phyloP scores from a whole-genome alignment of 2,797 vertebrate species.

The Buceros bicornis region DNA sequence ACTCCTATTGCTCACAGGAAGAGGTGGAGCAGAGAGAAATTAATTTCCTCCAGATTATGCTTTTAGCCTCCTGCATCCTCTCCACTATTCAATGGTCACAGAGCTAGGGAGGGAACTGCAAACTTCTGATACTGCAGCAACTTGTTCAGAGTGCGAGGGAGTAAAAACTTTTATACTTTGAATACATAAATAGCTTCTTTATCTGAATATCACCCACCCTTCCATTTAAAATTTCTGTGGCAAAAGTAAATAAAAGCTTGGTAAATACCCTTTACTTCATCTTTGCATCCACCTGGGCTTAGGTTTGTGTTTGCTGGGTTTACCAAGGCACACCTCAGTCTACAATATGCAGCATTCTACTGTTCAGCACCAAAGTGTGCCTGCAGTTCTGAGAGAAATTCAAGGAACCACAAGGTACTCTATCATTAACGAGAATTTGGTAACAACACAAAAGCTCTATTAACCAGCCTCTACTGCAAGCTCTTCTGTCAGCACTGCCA shows the following conservation, averaged over 20 bases:
- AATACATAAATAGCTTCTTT: neutral
- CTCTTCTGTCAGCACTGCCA: neutral
- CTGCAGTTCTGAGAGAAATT: neutral
- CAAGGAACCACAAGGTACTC: neutral
- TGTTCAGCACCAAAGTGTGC: neutral
- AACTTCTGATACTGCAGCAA: conserved; percentile 1
- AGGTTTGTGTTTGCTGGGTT: neutral
- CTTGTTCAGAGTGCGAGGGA: neutral
- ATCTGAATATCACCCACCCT: neutral
- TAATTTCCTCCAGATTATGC: conserved; percentile 17
- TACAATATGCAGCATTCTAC: neutral
- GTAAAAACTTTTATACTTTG: neutral
- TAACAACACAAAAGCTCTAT: neutral
- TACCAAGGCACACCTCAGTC: neutral
- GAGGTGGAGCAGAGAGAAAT: conserved; percentile 47
- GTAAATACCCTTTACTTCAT: neutral
- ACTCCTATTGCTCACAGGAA: conserved; percentile 48
- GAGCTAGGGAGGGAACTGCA: neutral
- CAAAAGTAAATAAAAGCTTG: neutral
- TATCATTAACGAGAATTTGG: neutral
- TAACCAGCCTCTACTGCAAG: neutral
- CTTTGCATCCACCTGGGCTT: neutral
- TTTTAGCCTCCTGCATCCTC: conserved; percentile 34
- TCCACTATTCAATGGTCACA: neutral
- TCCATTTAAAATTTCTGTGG: neutral